phyloP scores from a whole-genome alignment of 2,113 vertebrate genomes.

The Pachypanchax playfairii region DNA sequence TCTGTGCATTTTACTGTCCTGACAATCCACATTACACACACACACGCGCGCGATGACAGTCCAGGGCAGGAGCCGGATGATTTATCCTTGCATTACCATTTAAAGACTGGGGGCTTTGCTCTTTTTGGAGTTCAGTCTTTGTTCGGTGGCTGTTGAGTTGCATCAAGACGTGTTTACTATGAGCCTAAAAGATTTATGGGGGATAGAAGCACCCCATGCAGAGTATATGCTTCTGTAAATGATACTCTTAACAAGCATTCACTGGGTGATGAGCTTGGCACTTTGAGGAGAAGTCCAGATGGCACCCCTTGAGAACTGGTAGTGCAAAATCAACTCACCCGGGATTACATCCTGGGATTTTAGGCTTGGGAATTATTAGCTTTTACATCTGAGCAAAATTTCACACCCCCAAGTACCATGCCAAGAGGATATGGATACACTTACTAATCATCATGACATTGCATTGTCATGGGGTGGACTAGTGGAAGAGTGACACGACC shows the following conservation, averaged over 20 bases:
- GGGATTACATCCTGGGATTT: conserved; percentile 33
- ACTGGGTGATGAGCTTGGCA: conserved; percentile 22
- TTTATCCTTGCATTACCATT: conserved; percentile 39
- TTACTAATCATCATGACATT: not conserved
- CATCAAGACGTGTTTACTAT: conserved; percentile 55
- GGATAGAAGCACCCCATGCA: conserved; percentile 24
- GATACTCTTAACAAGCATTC: conserved; percentile 34
- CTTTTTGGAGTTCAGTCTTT: conserved; percentile 30
- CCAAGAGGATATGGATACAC: conserved; percentile 2
- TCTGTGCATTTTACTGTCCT: conserved; percentile 47
- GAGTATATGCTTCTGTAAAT: conserved; percentile 56
- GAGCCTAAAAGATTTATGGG: conserved; percentile 51
- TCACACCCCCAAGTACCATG: conserved; percentile 3
- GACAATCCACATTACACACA: too few relatives aligned
- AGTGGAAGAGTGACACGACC: not conserved
- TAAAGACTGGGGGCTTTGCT: conserved; percentile 40
- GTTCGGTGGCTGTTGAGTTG: conserved; percentile 30
- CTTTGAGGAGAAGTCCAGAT: conserved; percentile 28
- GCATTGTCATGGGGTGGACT: not conserved
- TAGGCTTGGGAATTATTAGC: conserved; percentile 13
- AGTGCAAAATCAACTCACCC: conserved; percentile 26
- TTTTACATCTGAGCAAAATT: conserved; percentile 27
- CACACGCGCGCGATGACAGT: conserved; percentile 24
- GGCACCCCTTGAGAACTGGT: conserved; percentile 27
- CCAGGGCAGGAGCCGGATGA: conserved; percentile 27